Evolutionary conservation across 1,140 invertebrate species (phyloP), one percentile per base, ranked within the genome.

Genomic region (Dufourea novaeangliae): DNA sequence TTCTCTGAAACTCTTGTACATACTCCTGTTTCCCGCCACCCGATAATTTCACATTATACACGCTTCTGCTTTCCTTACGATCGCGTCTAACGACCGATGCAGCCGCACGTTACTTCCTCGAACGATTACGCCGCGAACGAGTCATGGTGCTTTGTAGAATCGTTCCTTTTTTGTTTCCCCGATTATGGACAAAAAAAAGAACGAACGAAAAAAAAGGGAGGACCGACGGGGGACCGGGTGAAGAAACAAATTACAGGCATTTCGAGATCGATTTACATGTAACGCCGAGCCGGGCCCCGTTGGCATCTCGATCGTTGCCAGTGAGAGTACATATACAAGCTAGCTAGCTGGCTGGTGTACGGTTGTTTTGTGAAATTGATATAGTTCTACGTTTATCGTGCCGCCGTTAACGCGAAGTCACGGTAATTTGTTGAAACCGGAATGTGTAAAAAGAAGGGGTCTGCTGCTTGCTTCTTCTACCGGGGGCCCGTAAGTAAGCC

Each of bases 11-110:
- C 57, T 67, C 39, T 62, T 67, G 12, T 20, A 4, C 2, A 20
- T 46, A 5, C 14, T 46, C 20, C 17, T 44, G 17, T 46, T 20
- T 46, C 32, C 32, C 41, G 27, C 52, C 39, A 44, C 63, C 46
- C 50, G 72, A 75, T 68, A 50, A 70, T 70, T 62, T 41, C 41
- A 32, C 32, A 39, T 77, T 70, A 70, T 41, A 29, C 32, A 39
- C 54, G 72, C 62, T 57, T 67, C 62, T 56, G 56, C 52, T 75
- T 57, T 77, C 34, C 32, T 77, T 39, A 22, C 22, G 52, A 69
- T 61, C 66, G 41, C 25, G 32, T 20, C 11, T 52, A 39, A 37
- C 32, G 22, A 6, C 34, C 22, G 5, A n/a, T n/a, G 2, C n/a
- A 17, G 25, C 37, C 66, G 41, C 34, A 3, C 46, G 32, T 41